Base-by-base conservation (phyloP, 2,113 vertebrate species). In the Caranx melampygus region DNA sequence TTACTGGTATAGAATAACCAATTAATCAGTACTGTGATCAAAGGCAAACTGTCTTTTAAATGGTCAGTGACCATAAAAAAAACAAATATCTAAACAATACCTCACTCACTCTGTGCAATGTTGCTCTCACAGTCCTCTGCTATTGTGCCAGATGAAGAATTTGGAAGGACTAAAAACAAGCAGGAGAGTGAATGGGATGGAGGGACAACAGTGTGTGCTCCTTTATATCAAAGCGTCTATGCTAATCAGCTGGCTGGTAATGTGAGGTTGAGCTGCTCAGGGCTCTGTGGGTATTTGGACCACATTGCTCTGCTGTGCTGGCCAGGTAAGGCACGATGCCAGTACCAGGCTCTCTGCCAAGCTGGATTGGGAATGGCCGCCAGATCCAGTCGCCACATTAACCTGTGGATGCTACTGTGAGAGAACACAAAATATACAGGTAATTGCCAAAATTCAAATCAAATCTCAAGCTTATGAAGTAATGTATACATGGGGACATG, bases 201-300 rank as follows among this genome's bases (percentile, higher is more conserved):
- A 79, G 68, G 79, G 75, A 83, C 65, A 58, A 75, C 80, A 75
- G 75, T 83, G 73, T 83, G 69, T 84, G 81, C 68, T 82, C 67
- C 85, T 84, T 87, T 58, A 80, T 87, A 92, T 92, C 88, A 90
- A 89, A 90, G 87, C 26, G n/a, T 69, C 84, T 87, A 91, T 91
- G 90, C 74, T 88, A 89, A 92, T 91, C 73, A 92, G 82, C 81
- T 88, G 89, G 89, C 89, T 67, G 83, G 51, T 85, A 82, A 86
- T 87, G 79, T 76, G 77, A 90, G 79, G 77, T 73, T 55, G 81
- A 91, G 81, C 88, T 74, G 86, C 87, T 70, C 73, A 0, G 78
- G 59, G 79, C 78, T 88, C 84, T 81, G 71, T 63, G 87, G 84
- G 86, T 83, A 89, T 90, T 87, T 88, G 91, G 91, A 89, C 78